These are phyloP conservation scores for Astatoreochromis straeleni DNA, from an alignment of 2,113 vertebrate genomes.

Conservation along the genomic window DNA sequence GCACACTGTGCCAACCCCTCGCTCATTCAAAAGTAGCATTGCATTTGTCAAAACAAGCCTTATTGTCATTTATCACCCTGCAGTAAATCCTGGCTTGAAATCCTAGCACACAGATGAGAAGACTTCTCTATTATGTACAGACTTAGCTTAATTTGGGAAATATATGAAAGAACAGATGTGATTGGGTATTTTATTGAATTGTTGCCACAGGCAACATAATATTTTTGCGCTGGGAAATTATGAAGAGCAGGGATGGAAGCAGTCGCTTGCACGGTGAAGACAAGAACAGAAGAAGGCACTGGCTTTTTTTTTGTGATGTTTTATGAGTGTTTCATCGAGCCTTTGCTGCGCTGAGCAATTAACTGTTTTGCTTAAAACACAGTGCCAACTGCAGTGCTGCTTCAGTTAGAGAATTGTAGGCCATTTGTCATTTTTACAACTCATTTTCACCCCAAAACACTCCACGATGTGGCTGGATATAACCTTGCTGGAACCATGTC, in stretches of 20 bases:
- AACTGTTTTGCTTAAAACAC: conserved; percentile 68
- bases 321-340: conserved; percentile 65
- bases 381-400: conserved; percentile 42
- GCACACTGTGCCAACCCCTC: conserved; percentile 48
- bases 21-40: conserved; percentile 68
- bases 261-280: conserved; percentile 3
- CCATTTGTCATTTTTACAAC: conserved; percentile 65
- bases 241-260: conserved; percentile 54
- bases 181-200: conserved; percentile 73
- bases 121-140: conserved; percentile 38
- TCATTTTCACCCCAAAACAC: conserved; percentile 59
- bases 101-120: conserved; percentile 59
- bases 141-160: conserved; percentile 62
- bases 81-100: conserved; percentile 63
- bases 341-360: conserved; percentile 69
- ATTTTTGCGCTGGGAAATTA: conserved; percentile 64
- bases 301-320: conserved; percentile 17
- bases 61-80: conserved; percentile 71
- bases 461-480: conserved; percentile 28
- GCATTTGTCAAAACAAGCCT: conserved; percentile 78
- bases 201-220: conserved; percentile 74
- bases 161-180: conserved; percentile 67
- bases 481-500: conserved; percentile 33
- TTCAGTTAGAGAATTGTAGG: conserved; percentile 28
- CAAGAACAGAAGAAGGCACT: neutral